These are phyloP conservation scores for Poeciliopsis occidentalis DNA, from an alignment of 2,113 vertebrate species.

Conservation along the genomic window DNA sequence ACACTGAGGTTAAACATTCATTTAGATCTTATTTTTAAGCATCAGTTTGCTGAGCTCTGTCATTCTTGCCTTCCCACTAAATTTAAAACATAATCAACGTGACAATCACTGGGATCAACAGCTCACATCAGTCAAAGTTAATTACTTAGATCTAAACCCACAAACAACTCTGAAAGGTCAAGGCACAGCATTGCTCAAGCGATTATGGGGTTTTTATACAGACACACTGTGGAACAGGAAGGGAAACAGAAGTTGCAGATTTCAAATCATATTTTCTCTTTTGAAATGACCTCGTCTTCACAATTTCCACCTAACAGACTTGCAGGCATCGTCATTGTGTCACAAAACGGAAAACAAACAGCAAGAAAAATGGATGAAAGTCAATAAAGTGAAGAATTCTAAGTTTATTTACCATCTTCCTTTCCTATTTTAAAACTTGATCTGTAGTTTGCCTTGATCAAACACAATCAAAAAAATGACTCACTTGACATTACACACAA, in stretches of 20 bases:
- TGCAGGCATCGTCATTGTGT: too few relatives aligned
- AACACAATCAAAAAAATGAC: slow-evolving; percentile 32
- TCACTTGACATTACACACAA: slow-evolving; percentile 17
- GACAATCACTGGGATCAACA: not conserved
- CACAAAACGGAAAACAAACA: too few relatives aligned
- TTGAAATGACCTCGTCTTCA: not conserved
- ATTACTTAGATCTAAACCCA: not conserved
- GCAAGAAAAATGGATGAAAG: too few relatives aligned
- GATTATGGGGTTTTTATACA: not conserved
- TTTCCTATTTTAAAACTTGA: slow-evolving; percentile 16
- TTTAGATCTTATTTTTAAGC: not conserved
- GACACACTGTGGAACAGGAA: not conserved
- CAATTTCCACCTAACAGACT: too few relatives aligned
- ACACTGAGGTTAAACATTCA: not conserved
- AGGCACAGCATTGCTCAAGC: not conserved
- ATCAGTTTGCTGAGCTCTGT: not conserved
- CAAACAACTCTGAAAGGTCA: not conserved
- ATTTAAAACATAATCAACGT: not conserved
- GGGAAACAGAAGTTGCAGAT: not conserved
- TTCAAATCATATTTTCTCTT: not conserved
- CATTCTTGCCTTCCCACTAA: not conserved
- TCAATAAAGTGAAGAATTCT: too few relatives aligned
- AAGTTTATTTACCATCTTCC: not conserved
- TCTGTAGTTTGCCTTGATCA: slow-evolving; percentile 24
- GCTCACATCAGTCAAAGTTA: not conserved